These are phyloP conservation scores for Neoitamus cyanurus DNA, from an alignment of 2,888 invertebrate genomes.

Conservation along the genomic window DNA sequence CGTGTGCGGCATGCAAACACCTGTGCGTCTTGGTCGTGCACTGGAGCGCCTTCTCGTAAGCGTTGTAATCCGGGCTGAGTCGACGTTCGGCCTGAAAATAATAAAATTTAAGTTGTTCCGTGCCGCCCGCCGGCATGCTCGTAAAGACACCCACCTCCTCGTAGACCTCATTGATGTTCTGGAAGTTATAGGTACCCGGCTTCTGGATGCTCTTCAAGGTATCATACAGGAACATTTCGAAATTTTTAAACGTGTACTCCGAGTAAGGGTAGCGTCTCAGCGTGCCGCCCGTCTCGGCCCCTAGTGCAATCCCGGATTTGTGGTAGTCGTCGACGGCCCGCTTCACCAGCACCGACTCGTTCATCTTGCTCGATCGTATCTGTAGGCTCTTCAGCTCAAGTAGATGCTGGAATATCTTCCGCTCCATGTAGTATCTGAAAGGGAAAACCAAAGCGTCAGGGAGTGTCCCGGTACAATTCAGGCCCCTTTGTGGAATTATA, in stretches of 20 bases:
- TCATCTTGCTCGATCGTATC: constrained; percentile 88
- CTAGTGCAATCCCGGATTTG: constrained; percentile 77
- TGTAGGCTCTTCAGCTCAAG: constrained; percentile 91
- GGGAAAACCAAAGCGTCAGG: constrained; percentile 21
- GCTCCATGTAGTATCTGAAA: constrained; percentile 86
- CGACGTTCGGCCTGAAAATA: constrained; percentile 65
- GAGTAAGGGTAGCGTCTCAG: constrained; percentile 73
- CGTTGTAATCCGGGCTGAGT: constrained; percentile 67
- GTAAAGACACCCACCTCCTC: constrained; percentile 69
- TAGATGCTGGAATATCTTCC: constrained; percentile 92
- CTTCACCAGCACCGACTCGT: constrained; percentile 88
- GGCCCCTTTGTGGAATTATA: neutral
- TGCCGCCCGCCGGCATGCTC: neutral
- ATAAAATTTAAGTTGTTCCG: constrained; percentile 36
- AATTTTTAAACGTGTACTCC: constrained; percentile 79
- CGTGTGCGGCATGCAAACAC: constrained; percentile 91
- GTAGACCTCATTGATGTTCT: constrained; percentile 73
- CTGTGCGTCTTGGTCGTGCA: constrained; percentile 90
- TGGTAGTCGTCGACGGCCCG: constrained; percentile 87
- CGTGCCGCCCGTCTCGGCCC: constrained; percentile 66
- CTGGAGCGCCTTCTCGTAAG: constrained; percentile 77
- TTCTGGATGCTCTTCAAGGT: constrained; percentile 82
- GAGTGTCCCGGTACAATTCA: neutral
- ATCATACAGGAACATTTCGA: constrained; percentile 90
- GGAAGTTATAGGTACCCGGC: constrained; percentile 73